Evolutionary conservation across 1,140 invertebrate genomes (phyloP).

Genomic region (Pentalonia nigronervosa): DNA sequence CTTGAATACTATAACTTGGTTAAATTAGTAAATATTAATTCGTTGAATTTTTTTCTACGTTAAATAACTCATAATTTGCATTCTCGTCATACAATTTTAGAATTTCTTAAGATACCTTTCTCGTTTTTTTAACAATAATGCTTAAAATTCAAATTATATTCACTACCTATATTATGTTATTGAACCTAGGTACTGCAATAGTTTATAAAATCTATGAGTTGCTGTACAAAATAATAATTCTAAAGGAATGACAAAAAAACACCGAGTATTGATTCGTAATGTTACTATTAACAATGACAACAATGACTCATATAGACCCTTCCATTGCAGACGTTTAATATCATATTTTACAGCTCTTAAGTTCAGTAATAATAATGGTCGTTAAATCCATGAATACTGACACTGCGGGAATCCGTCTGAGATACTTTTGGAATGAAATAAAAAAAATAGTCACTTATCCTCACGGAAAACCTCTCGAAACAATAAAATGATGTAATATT

Average conservation of each 20-base stretch:
- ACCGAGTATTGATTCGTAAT: not conserved
- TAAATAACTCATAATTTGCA: not conserved
- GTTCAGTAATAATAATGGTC: slow-evolving; percentile 26
- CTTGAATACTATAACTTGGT: not conserved
- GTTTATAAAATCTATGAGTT: not conserved
- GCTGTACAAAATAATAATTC: not conserved
- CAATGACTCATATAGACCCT: not conserved
- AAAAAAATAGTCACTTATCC: not conserved
- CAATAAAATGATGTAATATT: no score
- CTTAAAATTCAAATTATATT: no score
- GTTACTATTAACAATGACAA: not conserved
- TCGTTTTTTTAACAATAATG: not conserved
- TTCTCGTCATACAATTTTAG: not conserved
- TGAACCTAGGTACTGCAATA: not conserved
- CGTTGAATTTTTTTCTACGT: not conserved
- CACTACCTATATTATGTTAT: not conserved
- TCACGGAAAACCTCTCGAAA: not conserved
- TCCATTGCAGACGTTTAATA: not conserved
- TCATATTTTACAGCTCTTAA: slow-evolving; percentile 38
- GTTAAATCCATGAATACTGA: slow-evolving; percentile 21
- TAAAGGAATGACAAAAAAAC: not conserved
- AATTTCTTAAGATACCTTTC: not conserved
- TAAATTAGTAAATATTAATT: not conserved
- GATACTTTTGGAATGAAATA: not conserved
- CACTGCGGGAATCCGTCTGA: slow-evolving; percentile 5